phyloP scores from a whole-genome alignment of 1,140 invertebrate genomes.

The Hestina assimilis region DNA sequence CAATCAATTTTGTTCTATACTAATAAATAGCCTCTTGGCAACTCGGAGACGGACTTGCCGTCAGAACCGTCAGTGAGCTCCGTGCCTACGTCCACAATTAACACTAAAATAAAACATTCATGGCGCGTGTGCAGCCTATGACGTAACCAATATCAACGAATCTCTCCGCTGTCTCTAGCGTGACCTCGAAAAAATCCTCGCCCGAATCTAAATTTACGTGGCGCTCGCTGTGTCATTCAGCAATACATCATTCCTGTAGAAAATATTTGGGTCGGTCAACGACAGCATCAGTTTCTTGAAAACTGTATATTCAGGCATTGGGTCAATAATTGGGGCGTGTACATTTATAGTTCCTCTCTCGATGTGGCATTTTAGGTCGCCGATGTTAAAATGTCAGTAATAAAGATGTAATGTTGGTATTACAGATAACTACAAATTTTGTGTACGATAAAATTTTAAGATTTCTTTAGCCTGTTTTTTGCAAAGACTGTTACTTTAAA shows the following conservation, averaged over 20 bases:
- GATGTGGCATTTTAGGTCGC: slow-evolving; percentile 25
- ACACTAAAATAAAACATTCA: slow-evolving; percentile 51
- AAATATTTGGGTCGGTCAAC: slow-evolving; percentile 70
- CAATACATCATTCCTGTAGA: slow-evolving; percentile 55
- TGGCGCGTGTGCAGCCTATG: slow-evolving; percentile 53
- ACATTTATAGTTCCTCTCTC: slow-evolving; percentile 29
- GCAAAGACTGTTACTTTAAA: background rate
- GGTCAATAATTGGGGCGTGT: slow-evolving; percentile 42
- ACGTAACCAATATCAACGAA: slow-evolving; percentile 57
- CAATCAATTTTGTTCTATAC: background rate
- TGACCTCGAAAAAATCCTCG: slow-evolving; percentile 65
- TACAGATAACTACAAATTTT: background rate
- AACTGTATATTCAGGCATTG: slow-evolving; percentile 33
- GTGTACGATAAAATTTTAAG: background rate
- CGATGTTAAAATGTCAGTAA: slow-evolving; percentile 21
- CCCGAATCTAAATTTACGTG: slow-evolving; percentile 60
- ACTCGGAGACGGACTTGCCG: slow-evolving; percentile 27
- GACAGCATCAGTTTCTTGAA: slow-evolving; percentile 50
- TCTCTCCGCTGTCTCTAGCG: slow-evolving; percentile 44
- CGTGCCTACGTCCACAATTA: slow-evolving; percentile 44
- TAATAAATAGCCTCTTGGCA: slow-evolving; percentile 27
- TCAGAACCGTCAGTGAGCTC: slow-evolving; percentile 36
- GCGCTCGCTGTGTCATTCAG: slow-evolving; percentile 56
- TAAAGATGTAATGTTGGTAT: background rate
- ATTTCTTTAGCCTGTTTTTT: too few relatives aligned